A percentile compares a stretch with the other conserved stretches of the same genome.
Evolutionary conservation across 2,888 invertebrate species (phyloP).

Genomic region (Drosophila parthenogenetica): DNA sequence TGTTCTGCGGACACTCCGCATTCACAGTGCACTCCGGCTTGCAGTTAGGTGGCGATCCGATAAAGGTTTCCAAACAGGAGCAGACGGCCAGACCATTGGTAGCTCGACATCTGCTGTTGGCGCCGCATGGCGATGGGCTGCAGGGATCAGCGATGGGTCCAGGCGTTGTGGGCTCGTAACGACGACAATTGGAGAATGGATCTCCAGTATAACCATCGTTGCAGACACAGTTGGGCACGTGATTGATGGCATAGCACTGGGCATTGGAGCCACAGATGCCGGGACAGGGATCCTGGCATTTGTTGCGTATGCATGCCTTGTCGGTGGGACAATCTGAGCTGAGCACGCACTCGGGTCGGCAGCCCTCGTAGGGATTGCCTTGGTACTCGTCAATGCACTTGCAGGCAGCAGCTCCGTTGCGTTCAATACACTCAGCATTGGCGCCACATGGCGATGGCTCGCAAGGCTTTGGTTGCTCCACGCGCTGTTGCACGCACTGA

Average conservation of each 20-base stretch:
- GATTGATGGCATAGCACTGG: conserved; percentile 93
- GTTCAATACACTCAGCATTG: conserved; percentile 91
- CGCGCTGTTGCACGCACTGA: conserved; percentile 88
- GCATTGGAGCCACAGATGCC: conserved; percentile 94
- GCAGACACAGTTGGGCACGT: conserved; percentile 94
- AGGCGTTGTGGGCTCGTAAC: conserved; percentile 70
- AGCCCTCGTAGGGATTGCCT: conserved; percentile 94
- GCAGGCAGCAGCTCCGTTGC: conserved; percentile 92
- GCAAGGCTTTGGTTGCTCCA: conserved; percentile 89
- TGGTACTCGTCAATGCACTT: conserved; percentile 92
- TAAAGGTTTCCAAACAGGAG: conserved; percentile 90
- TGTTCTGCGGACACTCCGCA: conserved; percentile 91
- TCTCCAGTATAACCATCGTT: conserved; percentile 90
- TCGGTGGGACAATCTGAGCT: conserved; percentile 94
- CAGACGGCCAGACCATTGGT: conserved; percentile 91
- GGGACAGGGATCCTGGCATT: conserved; percentile 94
- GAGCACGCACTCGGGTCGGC: conserved; percentile 94
- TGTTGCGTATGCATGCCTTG: conserved; percentile 92
- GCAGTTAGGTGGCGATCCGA: conserved; percentile 92
- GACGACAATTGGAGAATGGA: conserved; percentile 88
- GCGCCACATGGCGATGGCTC: conserved; percentile 95
- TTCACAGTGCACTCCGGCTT: conserved; percentile 93
- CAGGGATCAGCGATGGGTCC: conserved; percentile 87
- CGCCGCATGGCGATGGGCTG: conserved; percentile 92
- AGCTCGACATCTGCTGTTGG: conserved; percentile 91